These are phyloP conservation scores for Anthopleura sola DNA, from an alignment of 64 coral and sea anemone genomes.

Conservation along the genomic window DNA sequence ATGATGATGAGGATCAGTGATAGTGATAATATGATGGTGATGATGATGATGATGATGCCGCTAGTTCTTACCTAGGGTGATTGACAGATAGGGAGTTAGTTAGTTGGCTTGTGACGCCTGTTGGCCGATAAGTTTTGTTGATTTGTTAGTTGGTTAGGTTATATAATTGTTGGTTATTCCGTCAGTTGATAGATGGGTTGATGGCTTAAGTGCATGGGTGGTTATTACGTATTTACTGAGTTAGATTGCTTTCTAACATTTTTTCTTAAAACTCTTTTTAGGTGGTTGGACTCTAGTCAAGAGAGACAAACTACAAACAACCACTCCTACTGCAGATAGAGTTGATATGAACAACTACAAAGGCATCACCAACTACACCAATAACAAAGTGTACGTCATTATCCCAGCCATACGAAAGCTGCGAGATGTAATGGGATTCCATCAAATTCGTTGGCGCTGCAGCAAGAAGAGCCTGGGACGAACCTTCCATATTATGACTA, in stretches of 20 bases:
- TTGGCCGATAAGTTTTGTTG: too few relatives aligned
- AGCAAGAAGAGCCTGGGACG: slow-evolving; percentile 48
- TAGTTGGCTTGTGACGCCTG: too few relatives aligned
- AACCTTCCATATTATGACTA: slow-evolving; percentile 78
- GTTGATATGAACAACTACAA: slow-evolving; percentile 33
- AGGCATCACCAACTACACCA: slow-evolving; percentile 48
- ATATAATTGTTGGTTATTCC: too few relatives aligned
- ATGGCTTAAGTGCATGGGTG: too few relatives aligned
- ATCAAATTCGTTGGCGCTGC: slow-evolving; percentile 54
- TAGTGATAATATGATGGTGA: too few relatives aligned
- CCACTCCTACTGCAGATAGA: slow-evolving; percentile 25
- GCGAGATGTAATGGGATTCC: slow-evolving; percentile 44
- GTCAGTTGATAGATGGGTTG: too few relatives aligned
- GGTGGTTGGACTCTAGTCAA: slow-evolving; percentile 15
- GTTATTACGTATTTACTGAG: neutral
- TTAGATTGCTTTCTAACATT: neutral
- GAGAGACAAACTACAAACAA: neutral
- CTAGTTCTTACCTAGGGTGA: too few relatives aligned
- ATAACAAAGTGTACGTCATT: slow-evolving; percentile 16
- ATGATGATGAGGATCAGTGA: too few relatives aligned
- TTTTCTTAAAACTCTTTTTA: neutral
- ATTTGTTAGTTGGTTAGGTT: too few relatives aligned
- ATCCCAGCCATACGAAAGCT: slow-evolving; percentile 25
- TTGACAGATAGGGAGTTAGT: too few relatives aligned
- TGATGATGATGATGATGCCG: too few relatives aligned